Conservation (phyloP, 2,888 invertebrate genomes). For the Brenthis daphne region DNA sequence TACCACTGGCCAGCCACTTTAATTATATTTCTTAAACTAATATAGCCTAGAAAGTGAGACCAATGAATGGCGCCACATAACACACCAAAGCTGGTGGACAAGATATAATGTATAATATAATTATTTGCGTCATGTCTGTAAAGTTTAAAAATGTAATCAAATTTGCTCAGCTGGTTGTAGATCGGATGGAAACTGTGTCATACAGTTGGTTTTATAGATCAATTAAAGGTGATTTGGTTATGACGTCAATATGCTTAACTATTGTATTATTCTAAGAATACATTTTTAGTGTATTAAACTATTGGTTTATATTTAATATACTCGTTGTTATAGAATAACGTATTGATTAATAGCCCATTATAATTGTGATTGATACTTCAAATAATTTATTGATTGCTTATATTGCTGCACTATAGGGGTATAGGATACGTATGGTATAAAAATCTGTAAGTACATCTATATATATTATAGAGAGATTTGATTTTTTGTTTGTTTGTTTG, state of each 20-base stretch:
- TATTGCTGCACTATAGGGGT: too few species aligned
- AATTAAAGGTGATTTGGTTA: constrained; percentile 37
- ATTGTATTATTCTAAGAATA: constrained; percentile 13
- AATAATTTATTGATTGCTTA: too few species aligned
- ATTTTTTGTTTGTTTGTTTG: too few species aligned
- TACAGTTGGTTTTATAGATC: constrained; percentile 38
- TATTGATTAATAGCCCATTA: too few species aligned
- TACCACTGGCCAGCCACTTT: too few species aligned
- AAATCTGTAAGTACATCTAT: too few species aligned
- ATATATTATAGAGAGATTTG: too few species aligned
- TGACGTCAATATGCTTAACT: constrained; percentile 37
- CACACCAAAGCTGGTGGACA: neutral
- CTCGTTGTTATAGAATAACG: too few species aligned
- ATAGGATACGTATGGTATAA: too few species aligned
- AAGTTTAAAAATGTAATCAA: constrained; percentile 25
- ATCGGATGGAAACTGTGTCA: constrained; percentile 39
- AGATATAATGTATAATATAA: constrained; percentile 3
- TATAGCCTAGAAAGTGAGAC: neutral
- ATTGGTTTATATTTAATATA: neutral
- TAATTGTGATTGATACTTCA: too few species aligned
- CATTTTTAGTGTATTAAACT: constrained; percentile 2
- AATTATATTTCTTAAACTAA: neutral
- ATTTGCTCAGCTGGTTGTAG: constrained; percentile 36
- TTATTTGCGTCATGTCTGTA: constrained; percentile 27
- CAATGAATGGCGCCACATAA: neutral